Base-by-base conservation (phyloP, 2,888 invertebrate species). In the Mechanitis mazaeus region DNA sequence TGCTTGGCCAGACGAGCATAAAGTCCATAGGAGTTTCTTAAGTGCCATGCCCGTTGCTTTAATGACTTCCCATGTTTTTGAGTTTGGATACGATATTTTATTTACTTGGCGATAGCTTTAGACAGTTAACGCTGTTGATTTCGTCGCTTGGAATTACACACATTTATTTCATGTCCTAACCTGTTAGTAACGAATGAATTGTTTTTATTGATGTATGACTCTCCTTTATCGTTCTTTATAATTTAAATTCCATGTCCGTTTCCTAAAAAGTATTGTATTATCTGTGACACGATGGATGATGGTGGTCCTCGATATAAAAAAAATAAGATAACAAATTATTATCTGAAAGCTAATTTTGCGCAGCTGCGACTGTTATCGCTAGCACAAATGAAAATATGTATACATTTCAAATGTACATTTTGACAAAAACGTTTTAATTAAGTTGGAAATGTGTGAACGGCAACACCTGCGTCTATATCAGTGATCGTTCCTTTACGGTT, bases 51-150 rank as follows among this genome's bases (percentile, higher is more conserved):
- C 80, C 77, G 81, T 84, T 79, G 80, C 75, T 85, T 87, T 88
- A 88, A 89, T 89, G 87, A 89, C 87, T 87, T 87, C 84, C 85
- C 83, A 85, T 88, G 85, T 86, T 85, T 84, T 84, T 78, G 78
- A 84, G 77, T 85, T 84, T 74, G 77, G 78, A 79, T 79, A 75
- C 75, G 72, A 79, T 83, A 83, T 82, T 83, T 84, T 84, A 83
- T 79, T 77, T 78, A 78, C 76, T 79, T 75, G 76, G 74, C 78
- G 78, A 73, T 77, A 68, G 74, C 74, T 75, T 71, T 69, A 71
- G 80, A 82, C 80, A 76, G 79, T 83, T 79, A 80, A 73, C 75
- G 76, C 74, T 74, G 72, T 75, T 76, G 75, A 78, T 77, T 78
- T 77, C 75, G 70, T 75, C 73, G 71, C 72, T 74, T 64, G 60